These are phyloP conservation scores for Volucella bombylans DNA, from an alignment of 2,888 invertebrate genomes.

Conservation along the genomic window DNA sequence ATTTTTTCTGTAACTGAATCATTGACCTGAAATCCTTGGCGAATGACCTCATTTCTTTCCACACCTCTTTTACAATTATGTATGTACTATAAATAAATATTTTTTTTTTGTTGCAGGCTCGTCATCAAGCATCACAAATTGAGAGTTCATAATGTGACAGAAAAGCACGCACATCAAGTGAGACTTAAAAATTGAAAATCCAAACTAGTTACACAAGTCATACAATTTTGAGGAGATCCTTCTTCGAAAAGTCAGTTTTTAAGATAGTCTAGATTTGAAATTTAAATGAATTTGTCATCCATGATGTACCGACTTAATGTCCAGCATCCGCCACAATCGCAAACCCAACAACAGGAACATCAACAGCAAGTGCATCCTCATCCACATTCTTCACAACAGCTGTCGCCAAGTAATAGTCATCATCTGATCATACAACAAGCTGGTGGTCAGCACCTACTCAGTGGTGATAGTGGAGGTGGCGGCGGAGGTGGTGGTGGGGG, in stretches of 20 bases:
- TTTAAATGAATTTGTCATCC: conserved; percentile 77
- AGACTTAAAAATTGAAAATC: conserved; percentile 13
- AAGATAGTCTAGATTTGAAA: conserved; percentile 32
- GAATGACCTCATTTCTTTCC: conserved; percentile 54
- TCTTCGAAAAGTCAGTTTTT: conserved; percentile 41
- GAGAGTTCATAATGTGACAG: conserved; percentile 56
- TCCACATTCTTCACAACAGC: conserved; percentile 73
- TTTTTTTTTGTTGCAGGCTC: conserved; percentile 48
- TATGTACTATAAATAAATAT: conserved; percentile 26
- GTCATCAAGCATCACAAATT: conserved; percentile 24
- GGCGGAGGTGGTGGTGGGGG: conserved; percentile 41
- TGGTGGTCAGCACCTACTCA: conserved; percentile 70
- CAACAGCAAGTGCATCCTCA: conserved; percentile 74
- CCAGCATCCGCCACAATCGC: conserved; percentile 78
- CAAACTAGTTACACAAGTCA: conserved; percentile 24
- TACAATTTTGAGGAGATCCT: conserved; percentile 56
- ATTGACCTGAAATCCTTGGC: conserved; percentile 75
- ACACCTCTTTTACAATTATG: not conserved
- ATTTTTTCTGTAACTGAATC: conserved; percentile 53
- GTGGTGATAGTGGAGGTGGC: conserved; percentile 67
- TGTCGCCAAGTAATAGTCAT: conserved; percentile 65
- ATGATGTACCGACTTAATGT: conserved; percentile 82
- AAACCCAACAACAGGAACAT: conserved; percentile 75
- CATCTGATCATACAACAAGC: conserved; percentile 75
- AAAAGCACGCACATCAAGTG: conserved; percentile 24